These are phyloP conservation scores for Cantharis lateralis DNA, from an alignment of 2,888 invertebrate species.

Conservation along the genomic window DNA sequence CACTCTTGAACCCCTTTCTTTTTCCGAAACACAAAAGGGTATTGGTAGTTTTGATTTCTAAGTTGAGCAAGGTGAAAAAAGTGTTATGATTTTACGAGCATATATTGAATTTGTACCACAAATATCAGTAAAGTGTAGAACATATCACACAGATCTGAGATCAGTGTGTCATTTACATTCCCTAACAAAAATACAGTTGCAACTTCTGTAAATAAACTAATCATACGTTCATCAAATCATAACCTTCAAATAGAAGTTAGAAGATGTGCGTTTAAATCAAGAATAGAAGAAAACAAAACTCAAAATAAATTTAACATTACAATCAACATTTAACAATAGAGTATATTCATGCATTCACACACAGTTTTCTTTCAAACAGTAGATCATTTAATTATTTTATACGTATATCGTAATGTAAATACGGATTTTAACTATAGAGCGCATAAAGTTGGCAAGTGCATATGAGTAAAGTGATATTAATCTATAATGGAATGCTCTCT, in stretches of 20 bases:
- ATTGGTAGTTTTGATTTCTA: background rate
- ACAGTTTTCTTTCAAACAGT: slow-evolving; percentile 22
- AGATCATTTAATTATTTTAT: slow-evolving; percentile 20
- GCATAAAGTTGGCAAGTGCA: slow-evolving; percentile 27
- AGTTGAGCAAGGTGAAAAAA: background rate
- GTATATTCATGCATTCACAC: slow-evolving; percentile 21
- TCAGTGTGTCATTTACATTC: background rate
- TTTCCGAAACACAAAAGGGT: background rate
- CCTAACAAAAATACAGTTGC: background rate
- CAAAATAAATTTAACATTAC: slow-evolving; percentile 1
- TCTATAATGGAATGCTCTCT: slow-evolving; percentile 38
- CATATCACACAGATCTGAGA: slow-evolving; percentile 1
- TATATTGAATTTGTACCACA: background rate
- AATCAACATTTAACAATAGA: slow-evolving; percentile 18
- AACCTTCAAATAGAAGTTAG: background rate
- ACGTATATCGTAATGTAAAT: slow-evolving; percentile 21
- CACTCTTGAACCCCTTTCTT: background rate
- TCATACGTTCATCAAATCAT: background rate
- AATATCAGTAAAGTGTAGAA: background rate
- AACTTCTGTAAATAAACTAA: background rate
- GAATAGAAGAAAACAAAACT: background rate
- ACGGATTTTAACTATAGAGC: slow-evolving; percentile 15
- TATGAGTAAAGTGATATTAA: slow-evolving; percentile 18
- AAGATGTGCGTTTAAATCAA: background rate
- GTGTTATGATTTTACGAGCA: background rate